Evolutionary conservation across 1,140 invertebrate species (phyloP), one percentile per base, ranked within the genome.

Genomic region (Magallana ariakensis): DNA sequence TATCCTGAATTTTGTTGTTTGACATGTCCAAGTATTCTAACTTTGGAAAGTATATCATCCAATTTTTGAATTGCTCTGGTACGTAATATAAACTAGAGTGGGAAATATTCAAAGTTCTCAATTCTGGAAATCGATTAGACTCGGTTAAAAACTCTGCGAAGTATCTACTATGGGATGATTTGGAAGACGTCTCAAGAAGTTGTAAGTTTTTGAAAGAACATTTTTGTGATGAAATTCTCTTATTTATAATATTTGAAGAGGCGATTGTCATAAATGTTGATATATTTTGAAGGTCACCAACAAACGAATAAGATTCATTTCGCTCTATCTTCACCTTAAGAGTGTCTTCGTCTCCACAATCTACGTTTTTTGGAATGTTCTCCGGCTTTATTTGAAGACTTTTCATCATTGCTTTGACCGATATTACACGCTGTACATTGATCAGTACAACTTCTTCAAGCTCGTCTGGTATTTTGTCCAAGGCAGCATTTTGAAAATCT

Each of bases 21-120:
- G 90, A 90, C 3, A 92, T 57, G 70, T 92, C 91, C n/a, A 92
- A 58, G 11, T 46, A 56, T 80, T 89, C 70, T 13, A 92, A 66
- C 22, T 91, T 91, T 15, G 89, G 88, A 60, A 91, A 91, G 33
- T 87, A 80, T n/a, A 75, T 54, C 19, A 87, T 89, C 90, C 90
- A 91, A 46, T 83, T 83, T 60, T 87, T 80, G 7, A 90, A 83
- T 75, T 86, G 53, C 33, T 87, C 83, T 15, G 86, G 70, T 13
- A 91, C 55, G 13, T 83, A 81, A 11, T 80, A 84, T 11, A 87
- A 66, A 22, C 84, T 80, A 2, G 87, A 90, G 19, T 88, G 56
- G 4, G 90, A 90, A 9, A 89, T 75, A 55, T 92, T 91, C 19
- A 87, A 89, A 7, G 81, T 60, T 7, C 55, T 55, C 0, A 92